phyloP scores from a whole-genome alignment of 2,113 vertebrate genomes.

The Pelecanus crispus region DNA sequence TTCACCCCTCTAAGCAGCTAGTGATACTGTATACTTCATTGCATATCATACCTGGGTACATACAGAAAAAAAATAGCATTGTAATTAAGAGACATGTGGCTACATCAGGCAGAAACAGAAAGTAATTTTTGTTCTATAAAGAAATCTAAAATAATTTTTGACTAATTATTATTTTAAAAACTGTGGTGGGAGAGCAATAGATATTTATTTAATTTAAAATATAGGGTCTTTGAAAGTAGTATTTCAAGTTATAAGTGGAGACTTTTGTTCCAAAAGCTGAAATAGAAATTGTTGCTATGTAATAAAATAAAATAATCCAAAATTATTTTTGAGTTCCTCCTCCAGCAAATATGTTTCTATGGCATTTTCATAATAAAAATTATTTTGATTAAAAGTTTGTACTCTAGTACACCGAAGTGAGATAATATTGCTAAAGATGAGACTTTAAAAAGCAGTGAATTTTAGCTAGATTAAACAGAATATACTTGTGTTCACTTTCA shows the following conservation, averaged over 20 bases:
- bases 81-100: neutral
- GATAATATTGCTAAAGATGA: neutral
- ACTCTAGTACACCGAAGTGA: neutral
- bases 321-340: neutral
- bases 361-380: neutral
- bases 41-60: neutral
- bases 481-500: neutral
- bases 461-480: neutral
- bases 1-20: neutral
- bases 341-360: neutral
- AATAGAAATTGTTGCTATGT: neutral
- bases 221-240: neutral
- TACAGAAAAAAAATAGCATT: neutral
- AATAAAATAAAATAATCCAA: neutral
- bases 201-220: neutral
- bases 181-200: accelerated
- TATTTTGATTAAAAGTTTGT: neutral
- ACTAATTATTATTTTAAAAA: neutral
- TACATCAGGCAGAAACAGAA: neutral
- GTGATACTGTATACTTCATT: neutral
- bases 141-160: neutral
- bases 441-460: neutral
- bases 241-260: neutral
- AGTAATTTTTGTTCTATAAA: neutral
- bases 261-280: neutral